A percentile compares a stretch with the other conserved stretches of the same genome.
Conservation (phyloP, 2,113 vertebrate genomes). For the Corydoras sp. region DNA sequence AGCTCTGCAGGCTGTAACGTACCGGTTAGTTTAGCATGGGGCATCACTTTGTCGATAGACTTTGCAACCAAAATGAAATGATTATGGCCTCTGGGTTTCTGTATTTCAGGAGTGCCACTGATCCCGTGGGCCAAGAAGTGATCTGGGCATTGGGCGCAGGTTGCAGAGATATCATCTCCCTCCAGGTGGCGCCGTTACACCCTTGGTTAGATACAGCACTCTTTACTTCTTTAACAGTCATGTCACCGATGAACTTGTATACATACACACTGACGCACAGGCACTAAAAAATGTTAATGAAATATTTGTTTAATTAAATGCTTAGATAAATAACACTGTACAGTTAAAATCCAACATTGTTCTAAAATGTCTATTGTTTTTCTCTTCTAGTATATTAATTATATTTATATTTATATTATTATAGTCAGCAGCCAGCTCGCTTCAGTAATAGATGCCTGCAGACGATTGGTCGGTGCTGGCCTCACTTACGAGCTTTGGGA, state of each 20-base stretch:
- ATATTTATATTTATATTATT: constrained; percentile 22
- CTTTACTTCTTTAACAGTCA: background rate
- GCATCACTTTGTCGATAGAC: background rate
- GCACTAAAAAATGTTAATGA: too few species aligned
- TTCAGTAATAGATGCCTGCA: constrained; percentile 98
- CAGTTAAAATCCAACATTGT: background rate
- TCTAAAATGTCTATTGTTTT: background rate
- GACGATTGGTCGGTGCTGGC: constrained; percentile 97
- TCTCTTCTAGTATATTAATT: too few species aligned
- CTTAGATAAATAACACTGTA: too few species aligned
- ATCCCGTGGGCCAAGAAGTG: constrained; percentile 95
- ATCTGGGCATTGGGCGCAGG: constrained; percentile 97
- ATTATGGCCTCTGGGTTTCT: background rate
- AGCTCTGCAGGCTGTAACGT: constrained; percentile 92
- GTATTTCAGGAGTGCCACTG: constrained; percentile 83
- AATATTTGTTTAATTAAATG: too few species aligned
- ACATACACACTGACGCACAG: too few species aligned
- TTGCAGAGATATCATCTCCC: constrained; percentile 96
- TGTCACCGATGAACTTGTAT: too few species aligned
- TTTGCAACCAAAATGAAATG: background rate
- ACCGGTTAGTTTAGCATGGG: constrained; percentile 71
- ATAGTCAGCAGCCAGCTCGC: constrained; percentile 90
- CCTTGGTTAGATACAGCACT: constrained; percentile 80
- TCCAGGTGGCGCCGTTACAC: constrained; percentile 94
- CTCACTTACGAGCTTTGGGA: constrained; percentile 88